Evolutionary conservation across 2,113 vertebrate genomes (phyloP).

Genomic region (Crotalus tigris): DNA sequence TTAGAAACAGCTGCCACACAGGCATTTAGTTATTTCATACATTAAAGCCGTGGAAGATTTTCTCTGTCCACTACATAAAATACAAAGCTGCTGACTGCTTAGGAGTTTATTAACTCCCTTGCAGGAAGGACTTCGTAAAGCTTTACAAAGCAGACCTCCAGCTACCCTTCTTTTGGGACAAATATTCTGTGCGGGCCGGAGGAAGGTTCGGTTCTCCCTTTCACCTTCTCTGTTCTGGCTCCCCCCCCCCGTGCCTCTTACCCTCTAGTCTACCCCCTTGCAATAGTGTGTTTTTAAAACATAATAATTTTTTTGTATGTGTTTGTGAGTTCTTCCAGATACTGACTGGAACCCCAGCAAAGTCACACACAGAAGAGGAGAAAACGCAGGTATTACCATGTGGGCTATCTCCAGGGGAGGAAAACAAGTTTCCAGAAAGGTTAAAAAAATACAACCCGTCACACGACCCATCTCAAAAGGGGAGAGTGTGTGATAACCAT

Average conservation of each 20-base stretch:
- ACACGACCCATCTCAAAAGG: no score
- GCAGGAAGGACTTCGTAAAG: background rate
- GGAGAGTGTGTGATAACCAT: background rate
- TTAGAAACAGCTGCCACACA: constrained; percentile 82
- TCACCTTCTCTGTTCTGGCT: background rate
- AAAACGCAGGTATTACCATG: background rate
- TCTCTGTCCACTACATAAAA: constrained; percentile 50
- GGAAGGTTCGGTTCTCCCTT: background rate
- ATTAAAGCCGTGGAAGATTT: constrained; percentile 57
- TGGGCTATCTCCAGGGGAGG: no score
- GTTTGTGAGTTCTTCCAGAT: background rate
- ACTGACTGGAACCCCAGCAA: background rate
- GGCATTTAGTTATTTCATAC: constrained; percentile 65
- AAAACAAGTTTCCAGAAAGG: background rate
- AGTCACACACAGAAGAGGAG: background rate
- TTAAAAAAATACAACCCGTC: background rate
- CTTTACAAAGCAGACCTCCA: background rate
- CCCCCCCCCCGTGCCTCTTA: background rate
- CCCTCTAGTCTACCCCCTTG: background rate
- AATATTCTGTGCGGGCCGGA: background rate
- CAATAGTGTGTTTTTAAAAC: background rate
- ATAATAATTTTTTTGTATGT: background rate
- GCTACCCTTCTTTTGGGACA: background rate
- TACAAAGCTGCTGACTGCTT: constrained; percentile 55
- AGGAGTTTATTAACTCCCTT: constrained; percentile 52